Base-by-base conservation (phyloP, 2,797 vertebrate genomes). In the Molossus alvarezi region DNA sequence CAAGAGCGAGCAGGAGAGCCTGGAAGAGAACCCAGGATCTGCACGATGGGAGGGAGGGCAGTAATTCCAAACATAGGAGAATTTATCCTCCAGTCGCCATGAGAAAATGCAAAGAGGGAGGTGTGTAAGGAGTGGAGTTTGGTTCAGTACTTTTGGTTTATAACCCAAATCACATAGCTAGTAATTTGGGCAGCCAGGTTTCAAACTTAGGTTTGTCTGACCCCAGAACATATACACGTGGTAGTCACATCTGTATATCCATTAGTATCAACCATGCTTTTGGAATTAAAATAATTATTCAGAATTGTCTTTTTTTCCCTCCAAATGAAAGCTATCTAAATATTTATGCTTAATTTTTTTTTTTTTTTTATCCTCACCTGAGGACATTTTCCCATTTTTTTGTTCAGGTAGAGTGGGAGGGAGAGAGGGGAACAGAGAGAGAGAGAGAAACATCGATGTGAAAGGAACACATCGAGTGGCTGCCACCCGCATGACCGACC, bases 331-430 rank as follows among this genome's bases (percentile, higher is more conserved):
- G 3, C 1, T 10, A 83, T 67, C 48, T 45, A 45, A 37, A 57
- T 91, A 64, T 33, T 73, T 80, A 27, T 86, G 21, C 15, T 80
- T 83, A 80, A 8, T 86, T 83, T 95, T 91, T n/a, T n/a, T n/a
- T n/a, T n/a, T n/a, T n/a, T n/a, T n/a, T n/a, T n/a, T n/a, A n/a
- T n/a, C n/a, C n/a, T n/a, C n/a, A n/a, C n/a, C n/a, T n/a, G n/a
- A n/a, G n/a, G n/a, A n/a, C n/a, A n/a, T n/a, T n/a, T n/a, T n/a
- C n/a, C n/a, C n/a, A n/a, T n/a, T n/a, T n/a, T n/a, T n/a, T n/a
- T n/a, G n/a, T n/a, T n/a, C n/a, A n/a, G n/a, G n/a, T n/a, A n/a
- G n/a, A n/a, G n/a, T n/a, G n/a, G n/a, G n/a, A n/a, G n/a, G n/a
- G n/a, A n/a, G n/a, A n/a, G n/a, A n/a, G n/a, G n/a, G n/a, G n/a